phyloP scores from a whole-genome alignment of 2,888 invertebrate species.

The Cheilosia urbana region DNA sequence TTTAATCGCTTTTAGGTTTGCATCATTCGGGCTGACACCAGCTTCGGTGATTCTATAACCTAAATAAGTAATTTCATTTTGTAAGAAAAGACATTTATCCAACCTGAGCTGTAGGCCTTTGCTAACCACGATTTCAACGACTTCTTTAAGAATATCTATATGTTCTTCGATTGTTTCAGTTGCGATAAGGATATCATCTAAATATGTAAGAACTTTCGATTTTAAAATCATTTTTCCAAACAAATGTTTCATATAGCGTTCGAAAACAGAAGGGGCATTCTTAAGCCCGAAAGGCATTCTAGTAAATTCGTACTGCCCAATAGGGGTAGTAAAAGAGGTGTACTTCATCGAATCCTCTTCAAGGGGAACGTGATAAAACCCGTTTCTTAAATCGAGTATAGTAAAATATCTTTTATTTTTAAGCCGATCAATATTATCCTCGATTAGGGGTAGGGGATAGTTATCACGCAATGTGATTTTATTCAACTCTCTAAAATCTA shows the following conservation, averaged over 20 bases:
- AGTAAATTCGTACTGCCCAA: slow-evolving; percentile 34
- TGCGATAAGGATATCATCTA: slow-evolving; percentile 75
- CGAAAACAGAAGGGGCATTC: slow-evolving; percentile 70
- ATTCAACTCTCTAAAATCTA: slow-evolving; percentile 68
- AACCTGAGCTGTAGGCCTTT: slow-evolving; percentile 33
- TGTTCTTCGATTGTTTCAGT: slow-evolving; percentile 53
- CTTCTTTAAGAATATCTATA: slow-evolving; percentile 50
- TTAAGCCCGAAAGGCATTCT: slow-evolving; percentile 42
- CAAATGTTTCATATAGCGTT: slow-evolving; percentile 73
- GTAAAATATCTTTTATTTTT: slow-evolving; percentile 73
- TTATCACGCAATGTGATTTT: slow-evolving; percentile 59
- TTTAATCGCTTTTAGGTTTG: slow-evolving; percentile 40
- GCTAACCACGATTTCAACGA: slow-evolving; percentile 24
- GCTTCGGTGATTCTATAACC: slow-evolving; percentile 33
- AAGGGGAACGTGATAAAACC: slow-evolving; percentile 72
- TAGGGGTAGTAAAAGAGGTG: slow-evolving; percentile 30
- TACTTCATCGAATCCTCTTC: slow-evolving; percentile 50
- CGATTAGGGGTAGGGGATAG: slow-evolving; percentile 67
- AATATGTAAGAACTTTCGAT: slow-evolving; percentile 71
- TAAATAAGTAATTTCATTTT: slow-evolving; percentile 33
- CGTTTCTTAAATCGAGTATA: slow-evolving; percentile 69
- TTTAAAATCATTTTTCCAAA: slow-evolving; percentile 62
- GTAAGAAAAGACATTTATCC: slow-evolving; percentile 54
- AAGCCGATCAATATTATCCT: slow-evolving; percentile 61
- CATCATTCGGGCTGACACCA: slow-evolving; percentile 46